Evolutionary conservation across 2,888 invertebrate species (phyloP), one percentile per base, ranked within the genome.

Genomic region (Prenolepis imparis): DNA sequence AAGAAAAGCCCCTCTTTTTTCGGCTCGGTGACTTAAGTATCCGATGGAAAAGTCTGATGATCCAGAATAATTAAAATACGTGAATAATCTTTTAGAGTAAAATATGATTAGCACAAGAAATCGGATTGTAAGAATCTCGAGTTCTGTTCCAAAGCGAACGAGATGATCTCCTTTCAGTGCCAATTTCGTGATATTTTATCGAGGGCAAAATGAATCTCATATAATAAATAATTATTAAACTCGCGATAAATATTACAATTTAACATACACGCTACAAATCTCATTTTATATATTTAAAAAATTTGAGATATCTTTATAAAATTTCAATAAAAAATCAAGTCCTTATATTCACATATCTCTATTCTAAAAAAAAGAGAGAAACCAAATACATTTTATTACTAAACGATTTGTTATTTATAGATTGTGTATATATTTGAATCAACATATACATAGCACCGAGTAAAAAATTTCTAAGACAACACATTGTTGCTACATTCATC

Each of bases 381-480:
- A 28, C 61, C 5, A 12, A 48, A 57, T 39, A 36, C 5, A 63
- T 70, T 59, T 57, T 59, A 24, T 78, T 70, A 59, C 44, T 78
- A 68, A 78, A 68, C 21, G 21, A 78, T 68, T 78, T 83, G 63
- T 75, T 83, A 80, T 57, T 78, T 57, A 80, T 48, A 73, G 5
- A 3, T 78, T 41, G 24, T 41, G 24, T 59, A 57, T 72, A 78
- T 72, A 72, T 59, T 57, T 72, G 8, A 59, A 67, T 78, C 8
- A 32, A 68, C 57, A 81, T 78, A 55, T 64, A 81, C 66, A 66
- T 57, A 82, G 82, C 82, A 66, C 80, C 82, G 36, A 66, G 64
- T 82, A 78, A 78, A 82, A 78, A 82, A 66, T 66, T 57, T 18
- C 64, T 78, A 81, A 81, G 61, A 41, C 48, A 55, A 81, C 52